phyloP scores from a whole-genome alignment of 2,113 vertebrate genomes.

The Callochromis pleurospilus region DNA sequence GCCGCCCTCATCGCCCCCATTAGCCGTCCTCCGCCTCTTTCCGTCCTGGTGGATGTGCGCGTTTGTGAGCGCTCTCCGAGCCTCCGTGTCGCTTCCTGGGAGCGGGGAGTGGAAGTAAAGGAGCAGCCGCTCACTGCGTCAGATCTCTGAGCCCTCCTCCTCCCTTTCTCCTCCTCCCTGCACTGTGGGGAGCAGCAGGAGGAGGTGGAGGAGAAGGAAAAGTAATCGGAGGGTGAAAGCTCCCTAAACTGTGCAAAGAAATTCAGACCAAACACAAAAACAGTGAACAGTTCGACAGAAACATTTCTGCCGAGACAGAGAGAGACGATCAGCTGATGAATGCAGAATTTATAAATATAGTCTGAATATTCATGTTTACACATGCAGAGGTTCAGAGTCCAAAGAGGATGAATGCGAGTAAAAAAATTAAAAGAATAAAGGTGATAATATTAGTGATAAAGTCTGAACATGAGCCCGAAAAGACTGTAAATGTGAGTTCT shows the following conservation, averaged over 20 bases:
- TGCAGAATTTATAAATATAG: background rate
- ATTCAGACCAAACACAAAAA: background rate
- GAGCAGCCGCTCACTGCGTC: slow-evolving; percentile 57
- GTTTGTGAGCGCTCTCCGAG: background rate
- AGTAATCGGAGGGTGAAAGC: background rate
- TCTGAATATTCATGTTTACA: background rate
- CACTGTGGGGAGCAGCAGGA: background rate
- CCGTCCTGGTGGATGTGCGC: background rate
- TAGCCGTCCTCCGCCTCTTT: background rate
- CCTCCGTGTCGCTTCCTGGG: slow-evolving; percentile 1
- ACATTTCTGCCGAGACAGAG: background rate
- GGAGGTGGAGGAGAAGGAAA: background rate
- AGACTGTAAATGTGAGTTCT: background rate
- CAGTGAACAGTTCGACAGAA: background rate
- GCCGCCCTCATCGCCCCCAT: background rate
- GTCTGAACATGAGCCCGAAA: background rate
- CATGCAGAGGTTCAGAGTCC: background rate
- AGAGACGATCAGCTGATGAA: background rate
- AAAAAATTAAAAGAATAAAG: background rate
- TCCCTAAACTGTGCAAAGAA: background rate
- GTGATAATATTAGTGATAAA: background rate
- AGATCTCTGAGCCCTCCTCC: slow-evolving; percentile 32
- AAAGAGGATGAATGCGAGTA: background rate
- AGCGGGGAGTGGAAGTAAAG: slow-evolving; percentile 20
- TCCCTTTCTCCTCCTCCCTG: background rate